phyloP scores from a whole-genome alignment of 2,888 invertebrate genomes.

The Deroplatys truncata region DNA sequence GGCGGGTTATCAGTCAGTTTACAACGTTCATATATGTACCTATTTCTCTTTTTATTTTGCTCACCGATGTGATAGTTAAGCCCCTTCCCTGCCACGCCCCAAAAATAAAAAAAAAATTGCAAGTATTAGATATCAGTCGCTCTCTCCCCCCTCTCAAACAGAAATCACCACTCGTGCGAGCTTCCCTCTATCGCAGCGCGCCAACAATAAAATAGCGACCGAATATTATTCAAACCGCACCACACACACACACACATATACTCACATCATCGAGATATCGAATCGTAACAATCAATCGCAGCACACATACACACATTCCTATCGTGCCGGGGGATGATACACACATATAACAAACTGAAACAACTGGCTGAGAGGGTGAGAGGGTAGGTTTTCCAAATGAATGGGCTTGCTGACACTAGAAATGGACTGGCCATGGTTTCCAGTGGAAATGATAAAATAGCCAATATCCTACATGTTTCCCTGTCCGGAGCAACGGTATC shows the following conservation, averaged over 20 bases:
- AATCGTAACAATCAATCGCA: slow-evolving; percentile 23
- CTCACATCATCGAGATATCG: slow-evolving; percentile 23
- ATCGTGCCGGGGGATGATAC: background rate
- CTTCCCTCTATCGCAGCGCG: background rate
- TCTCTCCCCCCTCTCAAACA: too few relatives aligned
- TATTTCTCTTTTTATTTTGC: background rate
- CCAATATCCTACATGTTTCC: slow-evolving; percentile 19
- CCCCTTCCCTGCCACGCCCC: background rate
- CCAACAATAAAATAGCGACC: background rate
- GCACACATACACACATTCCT: slow-evolving; percentile 13
- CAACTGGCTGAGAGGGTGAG: background rate
- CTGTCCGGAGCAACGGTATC: background rate
- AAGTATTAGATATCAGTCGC: background rate
- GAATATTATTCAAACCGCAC: background rate
- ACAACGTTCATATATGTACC: background rate
- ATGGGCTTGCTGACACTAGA: slow-evolving; percentile 21
- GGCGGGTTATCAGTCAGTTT: background rate
- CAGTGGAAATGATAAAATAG: slow-evolving; percentile 25
- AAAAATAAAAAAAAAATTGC: background rate
- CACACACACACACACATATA: background rate
- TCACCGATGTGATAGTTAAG: background rate
- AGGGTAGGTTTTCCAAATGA: slow-evolving; percentile 18
- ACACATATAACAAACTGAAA: slow-evolving; percentile 4
- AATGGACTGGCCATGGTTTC: slow-evolving; percentile 10
- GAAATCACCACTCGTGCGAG: background rate